These are phyloP conservation scores for Mycalesis mineus DNA, from an alignment of 2,888 invertebrate species.

Conservation along the genomic window DNA sequence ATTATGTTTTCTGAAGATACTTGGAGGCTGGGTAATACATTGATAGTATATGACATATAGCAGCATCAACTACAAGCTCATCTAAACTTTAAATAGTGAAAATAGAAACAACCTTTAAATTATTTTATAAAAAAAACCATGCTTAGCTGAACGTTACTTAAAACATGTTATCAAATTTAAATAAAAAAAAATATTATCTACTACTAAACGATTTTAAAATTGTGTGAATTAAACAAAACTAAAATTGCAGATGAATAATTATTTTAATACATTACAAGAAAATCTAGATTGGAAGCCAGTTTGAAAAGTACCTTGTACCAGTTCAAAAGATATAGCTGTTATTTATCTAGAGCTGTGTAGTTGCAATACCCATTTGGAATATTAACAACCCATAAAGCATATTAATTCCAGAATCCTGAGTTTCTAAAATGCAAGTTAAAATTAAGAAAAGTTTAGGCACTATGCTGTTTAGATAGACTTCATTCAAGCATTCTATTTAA, in stretches of 20 bases:
- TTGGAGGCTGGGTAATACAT: conserved; percentile 8
- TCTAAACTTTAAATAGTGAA: not conserved
- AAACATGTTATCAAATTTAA: too few relatives aligned
- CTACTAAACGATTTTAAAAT: too few relatives aligned
- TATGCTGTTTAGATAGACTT: conserved; percentile 46
- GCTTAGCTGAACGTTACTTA: too few relatives aligned
- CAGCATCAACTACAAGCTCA: conserved; percentile 1
- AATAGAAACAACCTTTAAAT: conserved; percentile 23
- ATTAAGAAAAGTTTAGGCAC: conserved; percentile 53
- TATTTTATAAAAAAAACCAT: not conserved
- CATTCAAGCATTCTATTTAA: conserved; percentile 69
- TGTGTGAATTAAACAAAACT: conserved; percentile 35
- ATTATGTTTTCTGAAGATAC: not conserved
- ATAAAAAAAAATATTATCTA: too few relatives aligned
- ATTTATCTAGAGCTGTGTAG: conserved; percentile 44
- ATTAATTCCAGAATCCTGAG: conserved; percentile 38
- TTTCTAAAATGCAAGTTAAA: conserved; percentile 57
- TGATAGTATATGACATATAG: not conserved
- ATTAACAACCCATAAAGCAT: conserved; percentile 41
- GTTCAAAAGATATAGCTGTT: conserved; percentile 32
- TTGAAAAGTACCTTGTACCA: conserved; percentile 30
- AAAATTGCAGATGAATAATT: conserved; percentile 40
- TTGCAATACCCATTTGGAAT: conserved; percentile 59
- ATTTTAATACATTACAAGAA: conserved; percentile 74
- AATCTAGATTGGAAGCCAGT: conserved; percentile 42